phyloP scores from a whole-genome alignment of 2,113 vertebrate genomes.

The Aldabrachelys gigantea region DNA sequence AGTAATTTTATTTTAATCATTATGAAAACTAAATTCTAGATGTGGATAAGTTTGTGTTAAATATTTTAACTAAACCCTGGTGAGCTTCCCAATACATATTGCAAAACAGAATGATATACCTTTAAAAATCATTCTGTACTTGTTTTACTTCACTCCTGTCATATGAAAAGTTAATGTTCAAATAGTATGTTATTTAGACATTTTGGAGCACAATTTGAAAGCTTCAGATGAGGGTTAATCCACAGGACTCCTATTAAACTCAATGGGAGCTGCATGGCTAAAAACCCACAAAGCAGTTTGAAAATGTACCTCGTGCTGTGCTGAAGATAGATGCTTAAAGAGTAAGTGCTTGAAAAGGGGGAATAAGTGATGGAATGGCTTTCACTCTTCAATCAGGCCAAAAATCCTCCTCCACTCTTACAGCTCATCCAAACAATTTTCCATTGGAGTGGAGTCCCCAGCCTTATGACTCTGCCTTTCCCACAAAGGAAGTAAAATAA shows the following conservation, averaged over 20 bases:
- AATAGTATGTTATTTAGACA: conserved; percentile 67
- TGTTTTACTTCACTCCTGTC: conserved; percentile 43
- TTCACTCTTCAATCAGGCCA: not conserved
- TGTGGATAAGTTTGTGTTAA: not conserved
- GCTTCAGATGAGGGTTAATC: conserved; percentile 34
- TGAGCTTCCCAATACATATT: conserved; percentile 21
- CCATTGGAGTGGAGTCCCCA: not conserved
- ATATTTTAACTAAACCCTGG: not conserved
- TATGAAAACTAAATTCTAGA: not conserved
- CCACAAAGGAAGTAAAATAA: conserved; percentile 7
- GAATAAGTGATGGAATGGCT: conserved; percentile 35
- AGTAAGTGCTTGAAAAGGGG: conserved; percentile 34
- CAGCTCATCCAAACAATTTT: conserved; percentile 24
- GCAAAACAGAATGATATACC: conserved; percentile 10
- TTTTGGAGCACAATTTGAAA: conserved; percentile 62
- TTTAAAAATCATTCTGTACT: not conserved
- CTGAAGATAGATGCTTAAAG: conserved; percentile 65
- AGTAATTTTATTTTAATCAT: not conserved
- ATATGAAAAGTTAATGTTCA: conserved; percentile 43
- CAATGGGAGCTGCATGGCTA: conserved; percentile 53
- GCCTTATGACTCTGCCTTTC: conserved; percentile 9
- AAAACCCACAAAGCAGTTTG: conserved; percentile 60
- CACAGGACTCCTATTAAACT: conserved; percentile 71
- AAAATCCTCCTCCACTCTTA: conserved; percentile 18
- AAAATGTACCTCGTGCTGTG: conserved; percentile 63